Evolutionary conservation across 2,888 invertebrate species (phyloP).

Genomic region (Diploptera punctata): DNA sequence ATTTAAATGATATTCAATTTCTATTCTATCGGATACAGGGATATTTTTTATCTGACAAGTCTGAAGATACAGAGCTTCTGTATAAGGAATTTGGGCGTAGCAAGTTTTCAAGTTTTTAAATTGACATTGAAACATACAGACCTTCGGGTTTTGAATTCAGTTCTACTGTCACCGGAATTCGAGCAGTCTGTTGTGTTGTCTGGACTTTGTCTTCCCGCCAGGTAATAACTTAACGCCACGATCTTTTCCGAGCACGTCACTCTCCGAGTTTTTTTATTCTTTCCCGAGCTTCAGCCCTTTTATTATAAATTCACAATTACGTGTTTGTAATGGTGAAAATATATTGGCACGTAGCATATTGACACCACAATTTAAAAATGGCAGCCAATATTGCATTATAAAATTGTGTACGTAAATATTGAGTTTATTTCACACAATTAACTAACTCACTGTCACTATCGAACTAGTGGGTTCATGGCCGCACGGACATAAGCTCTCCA

Average conservation of each 20-base stretch:
- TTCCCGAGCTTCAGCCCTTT: no score
- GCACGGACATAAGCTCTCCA: no score
- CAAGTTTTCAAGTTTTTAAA: constrained; percentile 14
- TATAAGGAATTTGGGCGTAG: constrained; percentile 14
- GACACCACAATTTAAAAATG: no score
- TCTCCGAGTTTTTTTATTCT: no score
- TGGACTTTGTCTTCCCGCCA: neutral
- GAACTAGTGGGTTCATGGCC: no score
- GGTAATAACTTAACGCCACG: neutral
- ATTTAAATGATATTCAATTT: neutral
- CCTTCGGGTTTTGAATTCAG: neutral
- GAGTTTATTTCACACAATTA: no score
- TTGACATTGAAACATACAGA: constrained; percentile 11
- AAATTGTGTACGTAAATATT: no score
- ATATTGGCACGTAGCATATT: no score
- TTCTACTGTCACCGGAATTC: neutral
- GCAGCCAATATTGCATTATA: no score
- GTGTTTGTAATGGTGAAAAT: no score
- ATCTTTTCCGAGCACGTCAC: neutral
- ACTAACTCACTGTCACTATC: no score
- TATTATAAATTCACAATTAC: no score
- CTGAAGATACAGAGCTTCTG: neutral
- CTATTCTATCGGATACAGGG: neutral
- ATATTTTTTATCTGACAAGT: neutral
- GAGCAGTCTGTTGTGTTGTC: neutral